Conservation (phyloP, 1,140 invertebrate species). For the Mycetomoellerius zeteki region DNA sequence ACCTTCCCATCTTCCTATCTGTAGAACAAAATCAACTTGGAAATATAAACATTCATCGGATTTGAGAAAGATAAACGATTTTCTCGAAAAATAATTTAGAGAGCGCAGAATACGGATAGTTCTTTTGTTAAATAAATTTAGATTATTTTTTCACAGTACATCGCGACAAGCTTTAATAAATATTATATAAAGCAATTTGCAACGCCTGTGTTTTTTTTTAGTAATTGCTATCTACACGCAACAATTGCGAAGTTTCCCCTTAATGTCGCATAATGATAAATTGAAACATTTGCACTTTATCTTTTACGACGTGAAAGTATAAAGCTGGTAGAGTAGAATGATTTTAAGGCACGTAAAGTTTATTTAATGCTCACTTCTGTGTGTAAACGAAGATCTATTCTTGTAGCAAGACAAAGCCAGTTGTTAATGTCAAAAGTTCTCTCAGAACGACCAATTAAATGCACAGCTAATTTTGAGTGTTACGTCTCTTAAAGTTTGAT, state of each 20-base stretch:
- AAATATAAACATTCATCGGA: not conserved
- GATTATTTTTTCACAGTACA: not conserved
- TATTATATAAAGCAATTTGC: constrained; percentile 18
- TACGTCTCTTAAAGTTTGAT: not conserved
- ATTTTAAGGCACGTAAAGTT: constrained; percentile 26
- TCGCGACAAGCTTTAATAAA: not conserved
- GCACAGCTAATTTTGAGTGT: not conserved
- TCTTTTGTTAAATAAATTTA: not conserved
- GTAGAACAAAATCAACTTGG: not conserved
- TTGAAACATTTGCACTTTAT: constrained; percentile 25
- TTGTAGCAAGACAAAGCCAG: constrained; percentile 18
- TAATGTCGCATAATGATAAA: constrained; percentile 5
- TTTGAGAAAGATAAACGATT: constrained; percentile 17
- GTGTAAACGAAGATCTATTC: constrained; percentile 13
- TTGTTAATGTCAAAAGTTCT: constrained; percentile 15
- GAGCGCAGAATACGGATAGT: not conserved
- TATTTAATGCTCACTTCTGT: constrained; percentile 10
- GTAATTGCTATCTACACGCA: not conserved
- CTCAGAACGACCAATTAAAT: not conserved
- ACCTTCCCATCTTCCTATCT: not conserved
- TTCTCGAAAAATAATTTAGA: not conserved
- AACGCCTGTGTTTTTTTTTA: not conserved
- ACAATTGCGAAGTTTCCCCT: constrained; percentile 13
- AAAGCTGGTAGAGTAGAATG: constrained; percentile 12
- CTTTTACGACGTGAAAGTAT: not conserved